These are phyloP conservation scores for Volucella bombylans DNA, from an alignment of 2,888 invertebrate genomes.

Conservation along the genomic window DNA sequence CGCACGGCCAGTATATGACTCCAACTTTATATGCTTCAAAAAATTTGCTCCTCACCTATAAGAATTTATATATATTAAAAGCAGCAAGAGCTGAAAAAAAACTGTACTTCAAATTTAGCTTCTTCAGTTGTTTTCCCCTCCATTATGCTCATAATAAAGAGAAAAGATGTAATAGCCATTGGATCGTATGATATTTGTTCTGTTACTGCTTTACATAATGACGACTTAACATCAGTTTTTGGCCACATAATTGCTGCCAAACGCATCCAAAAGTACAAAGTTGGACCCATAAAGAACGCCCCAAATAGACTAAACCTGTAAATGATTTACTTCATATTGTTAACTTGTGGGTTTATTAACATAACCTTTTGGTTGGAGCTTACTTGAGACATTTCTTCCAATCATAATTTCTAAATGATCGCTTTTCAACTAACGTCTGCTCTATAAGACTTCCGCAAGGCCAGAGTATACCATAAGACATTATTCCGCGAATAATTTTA, in stretches of 20 bases:
- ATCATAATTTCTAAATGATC: constrained; percentile 83
- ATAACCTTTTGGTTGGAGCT: constrained; percentile 2
- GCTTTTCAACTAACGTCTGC: constrained; percentile 84
- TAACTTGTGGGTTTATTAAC: neutral
- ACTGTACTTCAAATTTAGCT: constrained; percentile 83
- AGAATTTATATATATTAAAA: constrained; percentile 13
- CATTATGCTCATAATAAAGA: constrained; percentile 85
- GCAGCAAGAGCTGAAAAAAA: neutral
- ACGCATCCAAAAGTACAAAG: constrained; percentile 87
- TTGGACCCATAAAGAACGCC: constrained; percentile 86
- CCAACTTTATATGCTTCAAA: constrained; percentile 85
- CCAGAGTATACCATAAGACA: constrained; percentile 85
- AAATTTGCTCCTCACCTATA: constrained; percentile 83
- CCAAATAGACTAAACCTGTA: constrained; percentile 86
- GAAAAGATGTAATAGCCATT: constrained; percentile 84
- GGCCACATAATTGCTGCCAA: constrained; percentile 84
- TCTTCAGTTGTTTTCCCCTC: constrained; percentile 83
- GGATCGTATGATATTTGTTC: constrained; percentile 86
- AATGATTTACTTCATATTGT: constrained; percentile 7
- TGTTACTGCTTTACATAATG: constrained; percentile 82
- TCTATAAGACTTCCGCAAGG: constrained; percentile 85
- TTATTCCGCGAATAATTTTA: constrained; percentile 84
- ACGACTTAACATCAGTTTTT: constrained; percentile 80
- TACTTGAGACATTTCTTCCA: constrained; percentile 84
- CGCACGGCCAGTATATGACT: constrained; percentile 85